These are phyloP conservation scores for Willisornis vidua DNA, from an alignment of 2,113 vertebrate species.

Conservation along the genomic window DNA sequence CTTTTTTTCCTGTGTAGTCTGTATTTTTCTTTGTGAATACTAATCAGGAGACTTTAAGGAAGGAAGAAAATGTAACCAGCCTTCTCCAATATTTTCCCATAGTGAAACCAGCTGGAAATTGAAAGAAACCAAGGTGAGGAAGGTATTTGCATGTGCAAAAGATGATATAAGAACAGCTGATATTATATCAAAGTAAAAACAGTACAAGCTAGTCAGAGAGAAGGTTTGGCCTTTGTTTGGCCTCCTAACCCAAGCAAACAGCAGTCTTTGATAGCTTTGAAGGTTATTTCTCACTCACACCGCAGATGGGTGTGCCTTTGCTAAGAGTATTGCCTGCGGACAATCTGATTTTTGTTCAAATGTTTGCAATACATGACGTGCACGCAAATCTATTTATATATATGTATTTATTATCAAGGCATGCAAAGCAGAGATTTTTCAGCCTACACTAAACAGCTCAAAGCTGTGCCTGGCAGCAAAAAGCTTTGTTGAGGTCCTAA, in stretches of 20 bases:
- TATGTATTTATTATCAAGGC: neutral
- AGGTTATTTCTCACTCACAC: slow-evolving; percentile 20
- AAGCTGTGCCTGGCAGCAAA: slow-evolving; percentile 24
- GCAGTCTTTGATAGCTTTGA: slow-evolving; percentile 22
- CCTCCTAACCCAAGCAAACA: slow-evolving; percentile 3
- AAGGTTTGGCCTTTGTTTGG: neutral
- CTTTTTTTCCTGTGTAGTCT: neutral
- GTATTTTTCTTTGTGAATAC: neutral
- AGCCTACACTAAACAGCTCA: neutral
- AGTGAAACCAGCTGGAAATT: slow-evolving; percentile 12
- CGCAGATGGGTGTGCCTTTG: slow-evolving; percentile 2
- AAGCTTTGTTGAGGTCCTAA: neutral
- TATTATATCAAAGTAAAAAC: slow-evolving; percentile 10
- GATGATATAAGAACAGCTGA: neutral
- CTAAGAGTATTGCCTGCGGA: neutral
- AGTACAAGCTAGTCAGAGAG: neutral
- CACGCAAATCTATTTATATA: slow-evolving; percentile 14
- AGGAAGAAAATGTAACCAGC: neutral
- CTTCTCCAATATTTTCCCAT: neutral
- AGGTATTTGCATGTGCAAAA: slow-evolving; percentile 24
- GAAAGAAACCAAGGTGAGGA: neutral
- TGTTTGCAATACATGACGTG: neutral
- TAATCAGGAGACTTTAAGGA: neutral
- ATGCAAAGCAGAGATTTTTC: slow-evolving; percentile 1
- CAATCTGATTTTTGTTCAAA: slow-evolving; percentile 41